Percentiles rank a stretch among this genome's conserved stretches.
These are phyloP conservation scores for Andrena praecox DNA, from an alignment of 2,888 invertebrate genomes.

Conservation along the genomic window DNA sequence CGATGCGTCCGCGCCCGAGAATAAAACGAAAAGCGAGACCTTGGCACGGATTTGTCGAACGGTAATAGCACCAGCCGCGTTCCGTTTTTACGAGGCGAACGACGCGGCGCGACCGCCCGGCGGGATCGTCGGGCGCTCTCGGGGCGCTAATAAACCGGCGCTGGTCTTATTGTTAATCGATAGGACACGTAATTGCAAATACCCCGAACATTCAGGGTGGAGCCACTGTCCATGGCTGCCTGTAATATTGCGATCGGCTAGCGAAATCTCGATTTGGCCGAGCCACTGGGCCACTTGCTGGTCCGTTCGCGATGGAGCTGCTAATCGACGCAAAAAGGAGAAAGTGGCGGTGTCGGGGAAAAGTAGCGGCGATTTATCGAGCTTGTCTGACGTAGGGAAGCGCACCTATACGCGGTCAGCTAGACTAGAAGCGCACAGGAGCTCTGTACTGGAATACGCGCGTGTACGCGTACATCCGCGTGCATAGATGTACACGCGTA, in stretches of 20 bases:
- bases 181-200: background rate
- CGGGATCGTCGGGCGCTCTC: conserved; percentile 17
- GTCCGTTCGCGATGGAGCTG: background rate
- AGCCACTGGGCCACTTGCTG: background rate
- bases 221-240: no score
- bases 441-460: conserved; percentile 11
- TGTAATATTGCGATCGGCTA: no score
- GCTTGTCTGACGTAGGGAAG: background rate
- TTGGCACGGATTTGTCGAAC: conserved; percentile 72
- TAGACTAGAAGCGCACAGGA: background rate
- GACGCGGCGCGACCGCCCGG: background rate
- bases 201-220: no score
- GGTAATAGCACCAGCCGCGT: conserved; percentile 34
- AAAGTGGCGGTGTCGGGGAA: conserved; percentile 4
- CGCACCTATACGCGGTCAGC: conserved; percentile 8
- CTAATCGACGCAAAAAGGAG: background rate
- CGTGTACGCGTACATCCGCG: conserved; percentile 36
- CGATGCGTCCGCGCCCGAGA: conserved; percentile 55
- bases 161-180: background rate
- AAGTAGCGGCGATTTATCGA: background rate
- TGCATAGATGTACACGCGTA: conserved; percentile 60
- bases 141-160: conserved; percentile 23
- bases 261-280: background rate
- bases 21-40: conserved; percentile 69
- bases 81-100: conserved; percentile 60